These are phyloP conservation scores for Acrocephalus scirpaceus DNA, from an alignment of 2,797 vertebrate species.

Conservation along the genomic window DNA sequence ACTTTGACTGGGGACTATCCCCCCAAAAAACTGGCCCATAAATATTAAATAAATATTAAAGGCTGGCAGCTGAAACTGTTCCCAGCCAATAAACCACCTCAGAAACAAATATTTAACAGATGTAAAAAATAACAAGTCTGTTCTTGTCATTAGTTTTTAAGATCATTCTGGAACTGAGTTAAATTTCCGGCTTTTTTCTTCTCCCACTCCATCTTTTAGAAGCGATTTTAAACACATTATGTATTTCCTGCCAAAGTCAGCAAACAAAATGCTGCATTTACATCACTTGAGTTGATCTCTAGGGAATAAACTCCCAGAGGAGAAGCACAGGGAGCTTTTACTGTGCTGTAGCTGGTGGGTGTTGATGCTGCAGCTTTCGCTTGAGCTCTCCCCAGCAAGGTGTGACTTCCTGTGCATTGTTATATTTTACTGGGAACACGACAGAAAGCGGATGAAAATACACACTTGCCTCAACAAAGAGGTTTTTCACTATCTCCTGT, in stretches of 20 bases:
- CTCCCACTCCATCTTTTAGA: neutral
- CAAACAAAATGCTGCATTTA: neutral
- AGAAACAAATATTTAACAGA: neutral
- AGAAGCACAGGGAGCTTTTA: neutral
- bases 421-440: neutral
- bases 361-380: neutral
- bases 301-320: neutral
- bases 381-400: neutral
- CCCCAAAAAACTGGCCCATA: neutral
- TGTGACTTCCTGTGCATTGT: neutral
- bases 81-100: neutral
- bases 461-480: neutral
- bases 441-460: neutral
- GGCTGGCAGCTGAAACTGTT: neutral
- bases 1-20: neutral
- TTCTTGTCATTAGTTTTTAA: neutral
- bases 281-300: neutral
- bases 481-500: neutral
- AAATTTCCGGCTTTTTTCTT: neutral
- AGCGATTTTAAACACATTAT: neutral
- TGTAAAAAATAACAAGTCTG: neutral
- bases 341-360: neutral
- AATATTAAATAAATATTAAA: neutral
- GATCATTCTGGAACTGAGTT: neutral
- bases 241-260: neutral